phyloP scores from a whole-genome alignment of 2,113 vertebrate genomes.

The Solea solea region DNA sequence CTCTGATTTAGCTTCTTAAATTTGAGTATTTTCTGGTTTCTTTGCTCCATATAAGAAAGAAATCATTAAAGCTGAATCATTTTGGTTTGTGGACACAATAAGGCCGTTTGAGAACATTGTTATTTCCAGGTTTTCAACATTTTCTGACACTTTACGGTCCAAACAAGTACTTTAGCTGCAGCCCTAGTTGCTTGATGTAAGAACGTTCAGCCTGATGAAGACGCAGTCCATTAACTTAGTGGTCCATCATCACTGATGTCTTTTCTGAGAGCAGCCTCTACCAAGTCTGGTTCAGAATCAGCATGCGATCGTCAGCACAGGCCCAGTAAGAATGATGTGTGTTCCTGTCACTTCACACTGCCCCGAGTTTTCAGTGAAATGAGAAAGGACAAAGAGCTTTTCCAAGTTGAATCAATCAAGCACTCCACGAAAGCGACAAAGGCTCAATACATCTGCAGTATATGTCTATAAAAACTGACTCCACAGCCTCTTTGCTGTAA shows the following conservation, averaged over 20 bases:
- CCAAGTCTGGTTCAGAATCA: not conserved
- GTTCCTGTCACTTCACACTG: too few relatives aligned
- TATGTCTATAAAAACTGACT: not conserved
- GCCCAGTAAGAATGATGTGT: slow-evolving; percentile 2
- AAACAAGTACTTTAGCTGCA: too few relatives aligned
- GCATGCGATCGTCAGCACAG: slow-evolving; percentile 8
- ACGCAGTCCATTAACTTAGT: slow-evolving; percentile 27
- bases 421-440: not conserved
- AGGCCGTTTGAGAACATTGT: too few relatives aligned
- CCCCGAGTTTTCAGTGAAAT: slow-evolving; percentile 7
- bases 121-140: too few relatives aligned
- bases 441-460: not conserved
- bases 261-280: not conserved
- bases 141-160: too few relatives aligned
- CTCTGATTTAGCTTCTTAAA: too few relatives aligned
- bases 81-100: too few relatives aligned
- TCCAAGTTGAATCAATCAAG: not conserved
- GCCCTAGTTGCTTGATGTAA: slow-evolving; percentile 14
- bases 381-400: not conserved
- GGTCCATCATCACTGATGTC: slow-evolving; percentile 14
- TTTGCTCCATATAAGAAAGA: too few relatives aligned
- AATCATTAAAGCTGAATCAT: too few relatives aligned
- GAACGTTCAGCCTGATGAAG: slow-evolving; percentile 9
- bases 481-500: not conserved
- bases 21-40: too few relatives aligned